Conservation (phyloP, 2,113 vertebrate species). For the Zosterops japonicus region DNA sequence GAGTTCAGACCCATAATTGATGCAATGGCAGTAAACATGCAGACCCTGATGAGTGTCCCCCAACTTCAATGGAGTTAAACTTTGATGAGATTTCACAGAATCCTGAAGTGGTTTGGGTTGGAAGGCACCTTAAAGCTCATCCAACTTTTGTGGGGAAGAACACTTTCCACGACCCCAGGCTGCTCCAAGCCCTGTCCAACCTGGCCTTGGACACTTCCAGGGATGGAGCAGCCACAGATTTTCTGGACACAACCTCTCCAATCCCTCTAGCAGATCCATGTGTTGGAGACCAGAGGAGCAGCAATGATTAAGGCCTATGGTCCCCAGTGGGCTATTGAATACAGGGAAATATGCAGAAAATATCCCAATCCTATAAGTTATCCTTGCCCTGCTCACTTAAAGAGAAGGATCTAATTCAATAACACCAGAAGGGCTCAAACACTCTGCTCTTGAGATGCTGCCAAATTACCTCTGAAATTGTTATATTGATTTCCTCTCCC, state of each 20-base stretch:
- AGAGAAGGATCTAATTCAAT: neutral
- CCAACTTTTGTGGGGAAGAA: neutral
- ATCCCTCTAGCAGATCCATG: accelerated
- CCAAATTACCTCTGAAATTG: neutral
- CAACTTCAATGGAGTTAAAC: neutral
- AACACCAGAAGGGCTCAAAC: neutral
- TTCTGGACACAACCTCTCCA: neutral
- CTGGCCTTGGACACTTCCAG: neutral
- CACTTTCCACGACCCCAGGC: accelerated
- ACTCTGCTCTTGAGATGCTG: neutral
- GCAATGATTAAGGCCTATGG: neutral
- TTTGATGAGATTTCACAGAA: neutral
- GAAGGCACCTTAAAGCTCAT: neutral
- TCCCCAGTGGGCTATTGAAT: neutral
- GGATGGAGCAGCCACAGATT: neutral
- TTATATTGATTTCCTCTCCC: neutral
- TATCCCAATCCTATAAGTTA: neutral
- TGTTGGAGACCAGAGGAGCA: neutral
- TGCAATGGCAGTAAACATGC: neutral
- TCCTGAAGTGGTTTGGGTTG: neutral
- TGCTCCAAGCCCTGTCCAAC: neutral
- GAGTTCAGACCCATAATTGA: neutral
- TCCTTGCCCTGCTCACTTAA: accelerated
- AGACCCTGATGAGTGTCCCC: accelerated
- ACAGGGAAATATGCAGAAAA: neutral